Evolutionary conservation across 2,888 invertebrate genomes (phyloP).

Genomic region (Thelaira solivaga): DNA sequence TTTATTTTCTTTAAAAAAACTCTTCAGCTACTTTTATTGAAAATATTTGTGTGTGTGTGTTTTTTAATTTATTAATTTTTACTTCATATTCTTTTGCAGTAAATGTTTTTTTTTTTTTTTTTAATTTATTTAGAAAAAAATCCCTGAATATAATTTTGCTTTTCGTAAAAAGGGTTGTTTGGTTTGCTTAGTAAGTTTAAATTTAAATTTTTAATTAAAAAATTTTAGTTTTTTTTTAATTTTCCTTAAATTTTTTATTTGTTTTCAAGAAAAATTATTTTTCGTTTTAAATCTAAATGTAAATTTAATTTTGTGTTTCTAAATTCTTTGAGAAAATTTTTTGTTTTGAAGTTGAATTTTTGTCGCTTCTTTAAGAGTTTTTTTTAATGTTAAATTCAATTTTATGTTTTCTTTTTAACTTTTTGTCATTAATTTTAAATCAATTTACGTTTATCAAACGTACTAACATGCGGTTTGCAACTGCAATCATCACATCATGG

Average conservation of each 20-base stretch:
- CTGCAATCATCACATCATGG: conserved; percentile 72
- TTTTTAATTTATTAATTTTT: conserved; percentile 14
- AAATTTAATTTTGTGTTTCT: conserved; percentile 45
- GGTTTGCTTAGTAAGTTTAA: conserved; percentile 21
- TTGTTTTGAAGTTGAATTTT: not conserved
- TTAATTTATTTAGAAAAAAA: conserved; percentile 64
- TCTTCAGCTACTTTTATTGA: conserved; percentile 47
- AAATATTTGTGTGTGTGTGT: conserved; percentile 6
- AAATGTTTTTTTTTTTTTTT: conserved; percentile 47
- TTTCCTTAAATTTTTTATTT: conserved; percentile 47
- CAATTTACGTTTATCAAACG: conserved; percentile 52
- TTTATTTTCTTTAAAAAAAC: conserved; percentile 18
- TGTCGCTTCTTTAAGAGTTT: conserved; percentile 12
- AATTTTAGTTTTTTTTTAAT: no score
- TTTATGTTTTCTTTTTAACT: conserved; percentile 10
- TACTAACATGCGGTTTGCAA: conserved; percentile 70
- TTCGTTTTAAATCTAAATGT: conserved; percentile 35
- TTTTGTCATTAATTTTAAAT: conserved; percentile 18
- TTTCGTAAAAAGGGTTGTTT: conserved; percentile 65
- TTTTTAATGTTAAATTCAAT: conserved; percentile 24
- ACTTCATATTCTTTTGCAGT: conserved; percentile 29
- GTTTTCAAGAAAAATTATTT: conserved; percentile 29
- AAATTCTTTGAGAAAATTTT: conserved; percentile 53
- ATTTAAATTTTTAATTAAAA: no score
- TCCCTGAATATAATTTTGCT: conserved; percentile 75